phyloP scores from a whole-genome alignment of 2,797 vertebrate species.

The Poeciliopsis presidionis region DNA sequence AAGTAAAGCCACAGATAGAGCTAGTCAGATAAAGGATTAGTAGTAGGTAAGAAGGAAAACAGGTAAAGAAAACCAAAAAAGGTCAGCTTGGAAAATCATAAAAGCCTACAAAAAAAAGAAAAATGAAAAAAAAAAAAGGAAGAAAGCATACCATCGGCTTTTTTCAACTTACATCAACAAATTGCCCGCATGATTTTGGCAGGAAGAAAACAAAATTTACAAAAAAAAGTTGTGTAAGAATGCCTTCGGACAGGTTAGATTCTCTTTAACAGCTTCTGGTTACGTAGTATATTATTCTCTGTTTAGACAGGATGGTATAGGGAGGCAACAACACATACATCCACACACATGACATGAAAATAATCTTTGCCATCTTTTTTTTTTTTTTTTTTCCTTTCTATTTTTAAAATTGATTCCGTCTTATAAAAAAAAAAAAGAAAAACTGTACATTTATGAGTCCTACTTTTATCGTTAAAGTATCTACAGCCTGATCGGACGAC shows the following conservation, averaged over 20 bases:
- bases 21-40: constrained; percentile 83
- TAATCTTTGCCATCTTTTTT: constrained; percentile 89
- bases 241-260: constrained; percentile 94
- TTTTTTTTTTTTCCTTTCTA: constrained; percentile 66
- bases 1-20: constrained; percentile 84
- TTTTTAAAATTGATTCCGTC: constrained; percentile 69
- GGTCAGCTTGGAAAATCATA: constrained; percentile 78
- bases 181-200: constrained; percentile 99
- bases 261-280: constrained; percentile 80
- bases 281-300: constrained; percentile 82
- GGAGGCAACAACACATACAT: constrained; percentile 98
- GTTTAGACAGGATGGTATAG: constrained; percentile 90
- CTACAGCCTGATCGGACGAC: constrained; percentile 76
- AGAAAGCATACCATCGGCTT: constrained; percentile 92
- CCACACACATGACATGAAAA: constrained; percentile 99
- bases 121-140: constrained; percentile 64
- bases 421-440: constrained; percentile 66
- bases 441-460: constrained; percentile 80
- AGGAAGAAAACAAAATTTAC: constrained; percentile 99
- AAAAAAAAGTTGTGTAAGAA: constrained; percentile 99
- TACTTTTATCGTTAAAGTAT: constrained; percentile 77
- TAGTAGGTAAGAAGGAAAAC: constrained; percentile 80
- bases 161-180: constrained; percentile 99
- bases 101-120: constrained; percentile 77
- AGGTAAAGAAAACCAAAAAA: constrained; percentile 57